These are phyloP conservation scores for Babyrousa celebensis DNA, from an alignment of 2,797 vertebrate genomes.

Conservation along the genomic window DNA sequence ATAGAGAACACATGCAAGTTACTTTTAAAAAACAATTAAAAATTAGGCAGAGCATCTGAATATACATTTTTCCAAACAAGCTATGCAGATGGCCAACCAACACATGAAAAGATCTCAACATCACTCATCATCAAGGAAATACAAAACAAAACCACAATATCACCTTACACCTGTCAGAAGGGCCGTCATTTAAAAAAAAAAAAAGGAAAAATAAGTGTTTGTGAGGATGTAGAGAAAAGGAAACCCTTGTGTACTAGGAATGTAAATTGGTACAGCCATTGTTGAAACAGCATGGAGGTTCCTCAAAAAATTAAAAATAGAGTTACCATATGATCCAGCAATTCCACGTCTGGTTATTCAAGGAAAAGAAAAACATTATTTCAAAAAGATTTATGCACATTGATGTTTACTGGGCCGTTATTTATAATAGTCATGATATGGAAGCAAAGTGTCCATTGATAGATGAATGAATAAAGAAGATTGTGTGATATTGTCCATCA, in stretches of 20 bases:
- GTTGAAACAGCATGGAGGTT: neutral
- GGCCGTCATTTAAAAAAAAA: neutral
- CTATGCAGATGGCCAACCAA: neutral
- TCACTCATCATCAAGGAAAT: neutral
- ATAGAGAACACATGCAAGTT: neutral
- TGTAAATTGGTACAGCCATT: neutral
- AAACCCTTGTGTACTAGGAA: accelerated
- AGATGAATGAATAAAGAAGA: neutral
- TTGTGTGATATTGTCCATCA: neutral
- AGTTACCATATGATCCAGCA: neutral
- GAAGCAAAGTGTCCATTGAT: neutral
- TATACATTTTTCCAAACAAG: neutral
- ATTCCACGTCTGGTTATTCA: neutral
- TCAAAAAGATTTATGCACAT: neutral
- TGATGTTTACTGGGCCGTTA: neutral
- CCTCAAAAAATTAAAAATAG: neutral
- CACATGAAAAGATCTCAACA: neutral
- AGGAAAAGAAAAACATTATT: neutral
- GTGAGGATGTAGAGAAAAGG: neutral
- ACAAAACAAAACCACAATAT: neutral
- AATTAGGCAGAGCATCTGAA: neutral
- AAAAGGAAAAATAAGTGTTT: too few relatives aligned
- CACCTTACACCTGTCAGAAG: neutral
- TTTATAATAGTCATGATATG: neutral
- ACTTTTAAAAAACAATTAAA: neutral